phyloP scores from a whole-genome alignment of 2,113 vertebrate species.

The Chamaetylas fuelleborni region DNA sequence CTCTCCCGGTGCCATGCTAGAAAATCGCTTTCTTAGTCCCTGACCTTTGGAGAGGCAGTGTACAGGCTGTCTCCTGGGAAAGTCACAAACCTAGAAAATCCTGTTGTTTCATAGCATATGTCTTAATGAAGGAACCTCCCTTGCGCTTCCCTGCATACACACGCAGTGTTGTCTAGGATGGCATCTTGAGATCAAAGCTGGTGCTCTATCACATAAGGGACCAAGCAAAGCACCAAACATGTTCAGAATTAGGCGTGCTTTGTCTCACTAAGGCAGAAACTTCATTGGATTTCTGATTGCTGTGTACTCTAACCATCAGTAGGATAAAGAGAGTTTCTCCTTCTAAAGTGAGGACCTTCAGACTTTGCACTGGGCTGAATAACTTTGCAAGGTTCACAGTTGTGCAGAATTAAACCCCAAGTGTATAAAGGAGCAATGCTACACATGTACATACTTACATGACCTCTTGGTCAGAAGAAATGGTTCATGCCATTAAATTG shows the following conservation, averaged over 20 bases:
- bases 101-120: background rate
- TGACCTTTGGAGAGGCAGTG: background rate
- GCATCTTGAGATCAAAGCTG: background rate
- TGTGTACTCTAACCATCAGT: background rate
- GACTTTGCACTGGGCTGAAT: background rate
- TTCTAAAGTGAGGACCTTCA: background rate
- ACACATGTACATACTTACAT: background rate
- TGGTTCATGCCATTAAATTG: background rate
- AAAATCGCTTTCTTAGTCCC: background rate
- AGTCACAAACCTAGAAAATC: background rate
- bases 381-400: background rate
- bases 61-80: background rate
- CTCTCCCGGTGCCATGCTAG: background rate
- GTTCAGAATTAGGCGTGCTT: background rate
- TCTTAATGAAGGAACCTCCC: background rate
- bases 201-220: background rate
- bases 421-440: background rate
- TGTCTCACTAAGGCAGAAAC: accelerated
- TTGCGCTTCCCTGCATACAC: background rate
- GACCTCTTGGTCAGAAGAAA: background rate
- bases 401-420: background rate
- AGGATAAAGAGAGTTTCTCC: background rate
- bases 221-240: background rate
- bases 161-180: background rate
- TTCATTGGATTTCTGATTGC: background rate